phyloP scores from a whole-genome alignment of 2,113 vertebrate species.

The Strix aluco region DNA sequence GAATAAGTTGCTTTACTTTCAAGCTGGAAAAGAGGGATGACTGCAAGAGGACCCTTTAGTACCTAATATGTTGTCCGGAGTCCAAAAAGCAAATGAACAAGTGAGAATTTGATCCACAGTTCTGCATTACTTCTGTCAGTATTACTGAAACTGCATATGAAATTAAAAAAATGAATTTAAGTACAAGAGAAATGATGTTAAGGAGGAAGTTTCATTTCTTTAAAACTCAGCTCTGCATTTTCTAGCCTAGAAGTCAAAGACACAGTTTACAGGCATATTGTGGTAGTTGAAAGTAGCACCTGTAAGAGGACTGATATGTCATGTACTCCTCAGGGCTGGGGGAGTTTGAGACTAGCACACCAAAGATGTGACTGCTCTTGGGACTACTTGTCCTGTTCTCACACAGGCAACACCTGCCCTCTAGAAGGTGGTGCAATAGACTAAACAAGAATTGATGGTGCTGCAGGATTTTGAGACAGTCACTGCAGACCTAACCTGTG shows the following conservation, averaged over 20 bases:
- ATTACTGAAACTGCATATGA: accelerated
- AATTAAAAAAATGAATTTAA: neutral
- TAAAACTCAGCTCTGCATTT: neutral
- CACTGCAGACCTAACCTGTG: neutral
- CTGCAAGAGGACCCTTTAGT: neutral
- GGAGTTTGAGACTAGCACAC: neutral
- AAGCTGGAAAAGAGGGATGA: neutral
- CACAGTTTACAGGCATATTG: neutral
- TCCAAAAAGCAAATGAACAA: neutral
- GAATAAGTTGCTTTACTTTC: neutral
- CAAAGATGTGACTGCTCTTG: neutral
- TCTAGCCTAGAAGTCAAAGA: neutral
- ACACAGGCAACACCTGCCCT: neutral
- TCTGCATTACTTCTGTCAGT: neutral
- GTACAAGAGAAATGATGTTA: neutral
- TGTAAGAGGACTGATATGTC: neutral
- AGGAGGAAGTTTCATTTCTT: neutral
- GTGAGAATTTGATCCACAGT: neutral
- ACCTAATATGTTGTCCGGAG: accelerated
- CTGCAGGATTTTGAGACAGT: too few relatives aligned
- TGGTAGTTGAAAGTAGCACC: neutral
- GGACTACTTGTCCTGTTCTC: neutral
- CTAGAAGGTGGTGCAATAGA: neutral
- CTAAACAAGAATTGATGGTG: neutral
- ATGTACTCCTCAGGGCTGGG: neutral